Evolutionary conservation across 2,888 invertebrate species (phyloP), one percentile per base, ranked within the genome.

Genomic region (Agrochola lychnidis): DNA sequence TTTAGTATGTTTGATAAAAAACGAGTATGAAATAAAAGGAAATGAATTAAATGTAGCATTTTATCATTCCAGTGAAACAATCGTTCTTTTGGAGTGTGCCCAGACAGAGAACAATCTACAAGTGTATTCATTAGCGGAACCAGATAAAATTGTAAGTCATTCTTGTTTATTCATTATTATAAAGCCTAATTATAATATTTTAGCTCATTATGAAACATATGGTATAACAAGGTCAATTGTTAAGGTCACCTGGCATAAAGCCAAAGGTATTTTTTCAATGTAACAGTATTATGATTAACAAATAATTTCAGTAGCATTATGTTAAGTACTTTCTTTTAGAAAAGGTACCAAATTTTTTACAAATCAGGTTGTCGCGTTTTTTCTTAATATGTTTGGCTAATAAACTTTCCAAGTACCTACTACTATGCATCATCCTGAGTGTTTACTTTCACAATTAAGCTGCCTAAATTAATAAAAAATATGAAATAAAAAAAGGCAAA

Each of bases 81-180:
- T 85, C 16, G 95, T 97, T 57, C 86, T 90, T 63, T 90, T 97
- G 40, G 64, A 92, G 12, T 97, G 97, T 88, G 93, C 94, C 14
- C 73, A 91, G 59, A 88, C 89, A 42, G 94, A 94, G 5, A 90
- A 92, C 67, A 82, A 88, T 19, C 79, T 93, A 2, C 87, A 93
- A 42, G 84, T 92, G 12, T 87, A 88, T 78, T 94, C 95, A 51
- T 66, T 91, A 73, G 75, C 76, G 0, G 95, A 94, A 25, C 95
- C 94, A 19, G 89, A 92, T 64, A 88, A 90, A 84, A 82, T 95
- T 87, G 95, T 96, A 90, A 94, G 95, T 84, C 57, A 76, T 79
- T 70, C 36, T 76, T 80, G 71, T 78, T 70, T 79, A 68, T 56
- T 81, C 57, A 70, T 19, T 62, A 45, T 45, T 45, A 66, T 61